phyloP scores from a whole-genome alignment of 2,113 vertebrate species.

The Gymnocephalus cernua region DNA sequence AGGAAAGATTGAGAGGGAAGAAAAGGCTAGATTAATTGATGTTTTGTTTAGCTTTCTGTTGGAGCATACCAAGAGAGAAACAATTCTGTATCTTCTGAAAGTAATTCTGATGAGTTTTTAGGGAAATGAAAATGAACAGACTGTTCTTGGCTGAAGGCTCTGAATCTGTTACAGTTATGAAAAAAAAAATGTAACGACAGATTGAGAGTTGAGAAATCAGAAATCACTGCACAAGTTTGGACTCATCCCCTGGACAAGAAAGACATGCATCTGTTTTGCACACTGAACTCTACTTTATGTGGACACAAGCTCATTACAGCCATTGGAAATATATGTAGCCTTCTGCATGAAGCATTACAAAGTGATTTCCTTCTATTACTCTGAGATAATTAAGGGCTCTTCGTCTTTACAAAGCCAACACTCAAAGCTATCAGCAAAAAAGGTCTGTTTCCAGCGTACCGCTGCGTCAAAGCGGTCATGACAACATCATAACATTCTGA shows the following conservation, averaged over 20 bases:
- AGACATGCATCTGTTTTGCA: not conserved
- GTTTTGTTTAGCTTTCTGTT: not conserved
- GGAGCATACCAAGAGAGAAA: not conserved
- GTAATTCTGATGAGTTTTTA: not conserved
- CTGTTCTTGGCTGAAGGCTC: not conserved
- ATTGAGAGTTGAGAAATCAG: not conserved
- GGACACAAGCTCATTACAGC: constrained; percentile 12
- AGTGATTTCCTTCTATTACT: constrained; percentile 24
- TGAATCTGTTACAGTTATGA: constrained; percentile 1
- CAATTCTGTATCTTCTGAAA: constrained; percentile 4
- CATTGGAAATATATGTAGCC: constrained; percentile 7
- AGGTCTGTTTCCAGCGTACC: not conserved
- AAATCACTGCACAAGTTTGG: not conserved
- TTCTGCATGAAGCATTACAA: constrained; percentile 19
- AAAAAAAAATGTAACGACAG: constrained; percentile 3
- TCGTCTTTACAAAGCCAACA: constrained; percentile 15
- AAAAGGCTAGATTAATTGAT: not conserved
- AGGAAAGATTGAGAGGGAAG: constrained; percentile 31
- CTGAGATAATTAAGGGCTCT: constrained; percentile 15
- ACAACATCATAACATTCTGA: not conserved
- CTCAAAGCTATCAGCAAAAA: constrained; percentile 19
- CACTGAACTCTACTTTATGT: not conserved
- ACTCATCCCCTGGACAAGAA: not conserved
- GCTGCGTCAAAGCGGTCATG: not conserved
- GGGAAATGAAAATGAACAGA: not conserved